Base-by-base conservation (phyloP, 2,888 invertebrate species). In the Melanophora roralis region DNA sequence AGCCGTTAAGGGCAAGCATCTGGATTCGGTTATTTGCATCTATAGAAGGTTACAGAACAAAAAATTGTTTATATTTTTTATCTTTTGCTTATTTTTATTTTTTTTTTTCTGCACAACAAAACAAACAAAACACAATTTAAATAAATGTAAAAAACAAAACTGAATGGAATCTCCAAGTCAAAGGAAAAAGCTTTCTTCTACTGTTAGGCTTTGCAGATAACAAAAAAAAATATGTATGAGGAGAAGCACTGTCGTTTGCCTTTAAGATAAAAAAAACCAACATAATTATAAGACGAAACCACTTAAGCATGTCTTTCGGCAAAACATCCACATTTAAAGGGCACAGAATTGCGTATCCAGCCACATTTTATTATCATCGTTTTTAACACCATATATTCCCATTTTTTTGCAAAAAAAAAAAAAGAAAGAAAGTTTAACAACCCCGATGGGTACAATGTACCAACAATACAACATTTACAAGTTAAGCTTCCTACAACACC, bases 241-340 rank as follows among this genome's bases (percentile, higher is more conserved):
- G 40, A 51, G 62, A 43, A 76, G 53, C 27, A 55, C 16, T 49
- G 6, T 40, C 14, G 7, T 27, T 73, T 72, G 80, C 80, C 68
- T 80, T 80, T 72, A 69, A 51, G 23, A 7, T 55, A 14, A 49
- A 47, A 23, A 62, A 51, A 62, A 36, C 55, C 23, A 12, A 49
- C 57, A 67, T 67, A 72, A 80, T 72, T 80, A 72, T 62, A 67
- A 76, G 71, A 67, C 67, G 74, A 60, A 72, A 80, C 80, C 80
- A 80, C 80, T 80, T 76, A 76, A 80, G 76, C 80, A 76, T 80
- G 80, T 67, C 76, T 74, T 62, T 55, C 76, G 76, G 76, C 69
- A 77, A 57, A 77, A 77, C 76, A 77, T 69, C 76, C 76, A 77
- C 76, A 69, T 43, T 69, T 34, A 71, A 71, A 71, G 76, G 69